Evolutionary conservation across 1,140 invertebrate species (phyloP), one percentile per base, ranked within the genome.

Genomic region (Drosophila melanica): DNA sequence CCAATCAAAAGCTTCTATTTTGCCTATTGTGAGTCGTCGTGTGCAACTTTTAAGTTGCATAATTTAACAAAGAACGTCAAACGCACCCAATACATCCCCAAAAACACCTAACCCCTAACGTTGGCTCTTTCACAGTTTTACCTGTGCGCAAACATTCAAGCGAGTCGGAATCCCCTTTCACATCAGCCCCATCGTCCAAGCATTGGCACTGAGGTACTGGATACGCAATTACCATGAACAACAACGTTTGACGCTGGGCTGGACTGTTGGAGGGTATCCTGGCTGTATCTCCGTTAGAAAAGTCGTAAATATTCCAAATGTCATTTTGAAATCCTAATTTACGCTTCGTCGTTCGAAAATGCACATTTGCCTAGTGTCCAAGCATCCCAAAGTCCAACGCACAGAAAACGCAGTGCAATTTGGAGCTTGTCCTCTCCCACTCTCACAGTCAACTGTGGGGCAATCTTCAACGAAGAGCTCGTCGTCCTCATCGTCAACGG

Each of bases 261-360:
- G 8, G 7, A 33, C 11, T 16, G 35, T 35, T 58, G 35, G 9
- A 18, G 18, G 27, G 44, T 41, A 6, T 18, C n/a, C 45, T 33
- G 12, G 45, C 10, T 37, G 44, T 20, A 55, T 60, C 27, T 47
- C 18, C 62, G 67, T 79, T 44, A 64, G 79, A 78, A 86, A 86
- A 90, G 90, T 91, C 90, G 90, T 91, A 91, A 91, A 91, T 91
- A 91, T 91, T 91, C 90, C 79, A 91, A 91, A 91, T 91, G 90
- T 91, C 90, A 91, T 91, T 91, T 91, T 91, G 90, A 91, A 91
- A 91, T 91, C 90, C 90, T 91, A 91, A 91, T 91, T 91, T 91
- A 91, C 90, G 90, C 90, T 91, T 90, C 90, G 86, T 77, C 90
- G 90, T 79, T 84, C 82, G 81, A 82, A 91, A 91, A 90, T 91